Evolutionary conservation across 2,797 vertebrate species (phyloP).

Genomic region (Sebastes diaconus): DNA sequence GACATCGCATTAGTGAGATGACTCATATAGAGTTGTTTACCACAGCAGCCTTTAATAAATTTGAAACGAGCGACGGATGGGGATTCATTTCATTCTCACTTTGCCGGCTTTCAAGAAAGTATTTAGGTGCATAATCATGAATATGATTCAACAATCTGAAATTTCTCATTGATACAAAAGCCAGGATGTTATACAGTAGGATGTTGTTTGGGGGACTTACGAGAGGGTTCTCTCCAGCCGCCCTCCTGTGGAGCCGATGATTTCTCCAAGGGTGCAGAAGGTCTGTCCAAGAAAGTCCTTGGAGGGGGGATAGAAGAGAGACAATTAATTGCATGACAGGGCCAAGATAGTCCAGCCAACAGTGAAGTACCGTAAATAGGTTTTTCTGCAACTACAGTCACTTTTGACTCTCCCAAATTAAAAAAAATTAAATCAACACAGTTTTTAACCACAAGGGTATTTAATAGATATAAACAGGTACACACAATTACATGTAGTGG

Average conservation of each 20-base stretch:
- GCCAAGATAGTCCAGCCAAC: background rate
- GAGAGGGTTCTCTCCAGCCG: slow-evolving; percentile 90
- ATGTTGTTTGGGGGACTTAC: slow-evolving; percentile 82
- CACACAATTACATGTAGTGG: no score
- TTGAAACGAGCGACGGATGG: slow-evolving; percentile 9
- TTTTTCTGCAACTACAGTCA: no score
- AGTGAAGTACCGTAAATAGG: no score
- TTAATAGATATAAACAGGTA: no score
- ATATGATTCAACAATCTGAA: slow-evolving; percentile 11
- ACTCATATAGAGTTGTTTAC: slow-evolving; percentile 24
- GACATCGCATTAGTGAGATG: slow-evolving; percentile 24
- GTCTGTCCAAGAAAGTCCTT: slow-evolving; percentile 97
- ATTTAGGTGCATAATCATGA: slow-evolving; percentile 35
- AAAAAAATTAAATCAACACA: no score
- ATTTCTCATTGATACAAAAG: background rate
- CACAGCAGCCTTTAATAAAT: slow-evolving; percentile 40
- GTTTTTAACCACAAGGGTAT: no score
- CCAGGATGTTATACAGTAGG: background rate
- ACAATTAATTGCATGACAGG: slow-evolving; percentile 13
- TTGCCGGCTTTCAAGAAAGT: slow-evolving; percentile 19
- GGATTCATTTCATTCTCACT: slow-evolving; percentile 21
- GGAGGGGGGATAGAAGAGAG: background rate
- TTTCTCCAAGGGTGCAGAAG: slow-evolving; percentile 94
- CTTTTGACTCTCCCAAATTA: no score
- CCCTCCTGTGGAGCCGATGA: slow-evolving; percentile 93